phyloP scores from a whole-genome alignment of 2,888 invertebrate species.

The Atethmia centrago region DNA sequence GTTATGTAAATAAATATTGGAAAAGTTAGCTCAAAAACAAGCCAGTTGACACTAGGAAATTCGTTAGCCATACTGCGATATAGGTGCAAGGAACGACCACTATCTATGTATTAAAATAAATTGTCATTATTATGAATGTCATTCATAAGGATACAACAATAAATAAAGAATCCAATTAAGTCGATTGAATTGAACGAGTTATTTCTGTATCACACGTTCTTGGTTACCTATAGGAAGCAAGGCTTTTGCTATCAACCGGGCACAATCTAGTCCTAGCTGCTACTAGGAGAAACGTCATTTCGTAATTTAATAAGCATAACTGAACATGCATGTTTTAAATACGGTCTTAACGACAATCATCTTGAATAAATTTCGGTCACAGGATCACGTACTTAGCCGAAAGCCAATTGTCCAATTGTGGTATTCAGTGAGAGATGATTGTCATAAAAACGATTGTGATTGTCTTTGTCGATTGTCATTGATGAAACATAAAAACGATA shows the following conservation, averaged over 20 bases:
- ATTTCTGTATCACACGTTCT: not conserved
- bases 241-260: not conserved
- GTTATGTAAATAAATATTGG: no score
- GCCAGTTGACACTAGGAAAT: not conserved
- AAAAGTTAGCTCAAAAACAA: not conserved
- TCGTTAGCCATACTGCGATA: not conserved
- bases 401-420: no score
- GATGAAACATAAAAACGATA: no score
- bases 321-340: no score
- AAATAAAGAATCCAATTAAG: not conserved
- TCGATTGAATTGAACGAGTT: not conserved
- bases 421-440: no score
- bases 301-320: slow-evolving; percentile 17
- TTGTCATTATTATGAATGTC: slow-evolving; percentile 7
- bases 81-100: not conserved
- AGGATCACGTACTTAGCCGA: no score
- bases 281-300: slow-evolving; percentile 5
- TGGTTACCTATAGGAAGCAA: not conserved
- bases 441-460: no score
- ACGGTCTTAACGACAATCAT: no score
- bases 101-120: slow-evolving; percentile 8
- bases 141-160: not conserved
- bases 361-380: no score
- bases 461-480: no score
- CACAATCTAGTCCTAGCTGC: not conserved